phyloP scores from a whole-genome alignment of 2,113 vertebrate genomes.

The Phyllostomus hastatus region DNA sequence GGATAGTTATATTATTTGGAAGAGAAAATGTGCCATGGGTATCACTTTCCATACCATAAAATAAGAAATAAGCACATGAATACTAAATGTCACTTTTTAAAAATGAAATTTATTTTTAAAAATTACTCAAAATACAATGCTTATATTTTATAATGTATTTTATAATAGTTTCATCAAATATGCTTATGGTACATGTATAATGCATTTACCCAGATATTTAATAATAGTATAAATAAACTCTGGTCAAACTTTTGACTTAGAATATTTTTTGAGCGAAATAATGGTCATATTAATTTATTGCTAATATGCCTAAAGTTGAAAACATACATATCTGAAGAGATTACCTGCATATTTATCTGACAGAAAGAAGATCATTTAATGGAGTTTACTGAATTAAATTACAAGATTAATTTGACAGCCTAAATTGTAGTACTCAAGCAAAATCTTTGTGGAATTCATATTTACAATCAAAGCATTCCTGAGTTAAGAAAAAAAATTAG shows the following conservation, averaged over 20 bases:
- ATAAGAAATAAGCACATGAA: neutral
- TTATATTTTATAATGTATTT: neutral
- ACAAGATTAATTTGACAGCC: neutral
- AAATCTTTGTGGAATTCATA: conserved; percentile 5
- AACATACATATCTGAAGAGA: neutral
- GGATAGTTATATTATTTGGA: neutral
- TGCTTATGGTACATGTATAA: neutral
- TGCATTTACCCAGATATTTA: neutral
- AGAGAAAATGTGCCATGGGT: neutral
- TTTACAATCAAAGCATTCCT: neutral
- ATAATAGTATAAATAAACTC: neutral
- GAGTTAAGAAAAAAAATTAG: neutral
- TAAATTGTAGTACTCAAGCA: neutral
- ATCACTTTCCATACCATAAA: neutral
- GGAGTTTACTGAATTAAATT: conserved; percentile 11
- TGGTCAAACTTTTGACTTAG: neutral
- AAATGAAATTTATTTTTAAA: neutral
- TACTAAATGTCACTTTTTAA: neutral
- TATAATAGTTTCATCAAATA: neutral
- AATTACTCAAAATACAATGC: neutral
- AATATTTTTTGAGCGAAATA: conserved; percentile 15
- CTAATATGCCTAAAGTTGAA: neutral
- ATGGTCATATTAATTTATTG: neutral
- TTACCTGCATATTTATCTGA: neutral
- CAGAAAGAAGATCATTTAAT: neutral